Evolutionary conservation across 2,888 invertebrate species (phyloP).

Genomic region (Pristionchus fissidentatus): DNA sequence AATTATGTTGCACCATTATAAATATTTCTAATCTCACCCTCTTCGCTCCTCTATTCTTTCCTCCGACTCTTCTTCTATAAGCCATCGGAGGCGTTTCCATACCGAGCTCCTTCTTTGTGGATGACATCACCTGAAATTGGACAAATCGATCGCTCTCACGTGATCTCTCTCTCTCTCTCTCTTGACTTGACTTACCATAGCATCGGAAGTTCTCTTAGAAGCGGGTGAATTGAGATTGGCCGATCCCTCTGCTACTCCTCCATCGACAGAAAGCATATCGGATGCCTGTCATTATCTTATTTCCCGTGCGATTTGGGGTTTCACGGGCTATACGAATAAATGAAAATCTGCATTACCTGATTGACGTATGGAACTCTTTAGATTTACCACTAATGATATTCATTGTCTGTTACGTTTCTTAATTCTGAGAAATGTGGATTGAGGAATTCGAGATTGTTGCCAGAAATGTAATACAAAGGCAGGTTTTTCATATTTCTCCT

Average conservation of each 20-base stretch:
- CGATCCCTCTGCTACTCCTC: conserved; percentile 44
- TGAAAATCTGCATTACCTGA: too few relatives aligned
- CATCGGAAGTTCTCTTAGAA: conserved; percentile 32
- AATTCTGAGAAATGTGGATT: too few relatives aligned
- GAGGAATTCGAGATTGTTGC: too few relatives aligned
- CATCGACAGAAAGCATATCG: conserved; percentile 29
- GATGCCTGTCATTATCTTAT: background rate
- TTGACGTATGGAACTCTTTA: too few relatives aligned
- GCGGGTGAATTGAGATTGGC: conserved; percentile 22
- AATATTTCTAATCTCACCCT: background rate
- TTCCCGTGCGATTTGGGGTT: too few relatives aligned
- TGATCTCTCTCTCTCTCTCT: too few relatives aligned
- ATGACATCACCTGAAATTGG: conserved; percentile 15
- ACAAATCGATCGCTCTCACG: background rate
- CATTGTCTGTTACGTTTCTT: too few relatives aligned
- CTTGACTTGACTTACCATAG: background rate
- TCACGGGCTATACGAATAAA: too few relatives aligned
- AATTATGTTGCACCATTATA: background rate
- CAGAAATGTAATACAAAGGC: too few relatives aligned
- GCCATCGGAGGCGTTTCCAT: background rate
- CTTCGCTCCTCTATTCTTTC: conserved; percentile 39
- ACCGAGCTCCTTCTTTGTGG: conserved; percentile 19
- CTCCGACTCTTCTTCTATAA: conserved; percentile 38
- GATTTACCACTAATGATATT: too few relatives aligned
- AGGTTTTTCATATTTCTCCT: too few relatives aligned